A percentile compares a stretch with the other conserved stretches of the same genome.
These are phyloP conservation scores for Sapajus apella DNA, from an alignment of 2,113 vertebrate genomes.

Conservation along the genomic window DNA sequence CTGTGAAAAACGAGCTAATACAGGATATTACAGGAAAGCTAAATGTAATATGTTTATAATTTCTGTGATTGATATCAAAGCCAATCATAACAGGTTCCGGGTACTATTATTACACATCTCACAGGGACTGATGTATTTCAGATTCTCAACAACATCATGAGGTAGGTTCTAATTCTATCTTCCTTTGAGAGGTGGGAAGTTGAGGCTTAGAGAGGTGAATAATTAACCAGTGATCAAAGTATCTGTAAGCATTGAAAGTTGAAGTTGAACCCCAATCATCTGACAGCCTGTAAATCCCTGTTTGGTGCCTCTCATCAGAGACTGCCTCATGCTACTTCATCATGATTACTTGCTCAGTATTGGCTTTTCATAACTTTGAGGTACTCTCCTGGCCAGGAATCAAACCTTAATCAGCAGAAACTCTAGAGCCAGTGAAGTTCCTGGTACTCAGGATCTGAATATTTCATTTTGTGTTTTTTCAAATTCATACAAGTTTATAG, in stretches of 20 bases:
- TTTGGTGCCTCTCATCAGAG: neutral
- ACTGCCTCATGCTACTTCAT: conserved; percentile 7
- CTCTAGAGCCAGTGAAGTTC: neutral
- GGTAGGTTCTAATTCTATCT: neutral
- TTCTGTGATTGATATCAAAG: neutral
- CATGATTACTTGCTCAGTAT: neutral
- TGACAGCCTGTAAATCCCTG: neutral
- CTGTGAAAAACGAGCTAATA: too few species aligned
- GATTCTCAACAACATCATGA: neutral
- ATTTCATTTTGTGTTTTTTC: too few species aligned
- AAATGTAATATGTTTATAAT: neutral
- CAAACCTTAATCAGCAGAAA: neutral
- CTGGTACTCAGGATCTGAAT: neutral
- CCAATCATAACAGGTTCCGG: neutral
- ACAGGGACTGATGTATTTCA: neutral
- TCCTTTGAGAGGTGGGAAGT: neutral
- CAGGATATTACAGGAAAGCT: neutral
- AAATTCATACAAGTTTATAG: too few species aligned
- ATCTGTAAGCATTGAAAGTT: neutral
- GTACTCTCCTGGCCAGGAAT: neutral
- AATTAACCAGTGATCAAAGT: conserved; percentile 5
- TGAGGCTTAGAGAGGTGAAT: neutral
- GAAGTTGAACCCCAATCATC: neutral
- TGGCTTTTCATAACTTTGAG: neutral
- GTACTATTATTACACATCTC: neutral